Base-by-base conservation (phyloP, 2,888 invertebrate species). In the Hyposoter dolosus region DNA sequence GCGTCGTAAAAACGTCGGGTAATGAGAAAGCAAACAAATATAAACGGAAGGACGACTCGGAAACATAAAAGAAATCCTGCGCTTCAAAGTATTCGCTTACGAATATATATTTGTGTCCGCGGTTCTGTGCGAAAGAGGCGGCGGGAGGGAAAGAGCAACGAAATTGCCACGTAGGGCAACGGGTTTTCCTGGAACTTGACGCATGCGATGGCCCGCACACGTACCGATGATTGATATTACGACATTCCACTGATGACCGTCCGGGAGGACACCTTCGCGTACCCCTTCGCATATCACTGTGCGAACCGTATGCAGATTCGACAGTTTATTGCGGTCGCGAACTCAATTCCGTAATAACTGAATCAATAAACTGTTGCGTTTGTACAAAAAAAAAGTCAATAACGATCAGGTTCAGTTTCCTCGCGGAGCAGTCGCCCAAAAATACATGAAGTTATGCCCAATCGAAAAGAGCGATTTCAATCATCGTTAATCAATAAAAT, bases 211-310 rank as follows among this genome's bases (percentile, higher is more conserved):
- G 82, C 47, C 80, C 85, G 72, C 75, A 68, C 81, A 74, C 79
- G 9, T 69, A 74, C 82, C 75, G 83, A 83, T 87, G 86, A 88
- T 88, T 86, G 86, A 88, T 88, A 84, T 88, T 87, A 85, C 88
- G 85, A 50, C 88, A 88, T 88, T 88, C 88, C 87, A 72, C 69
- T 65, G 53, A 68, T 56, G 75, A 76, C 65, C 74, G 69, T 56
- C 69, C 53, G 66, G 53, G 65, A 75, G 56, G 65, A 35, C 32
- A 45, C 45, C 23, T 66, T n/a, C 45, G 28, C 15, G 60, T 72
- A 56, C 53, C 60, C 32, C 63, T 47, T 32, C 40, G 43, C 40
- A 60, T 75, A 75, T 45, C 17, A 19, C 17, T 66, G 3, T 66
- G 0, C 0, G 32, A 19, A 40, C 19, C 35, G 60, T 45, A 1